These are phyloP conservation scores for Falco cherrug DNA, from an alignment of 2,797 vertebrate species.

Conservation along the genomic window DNA sequence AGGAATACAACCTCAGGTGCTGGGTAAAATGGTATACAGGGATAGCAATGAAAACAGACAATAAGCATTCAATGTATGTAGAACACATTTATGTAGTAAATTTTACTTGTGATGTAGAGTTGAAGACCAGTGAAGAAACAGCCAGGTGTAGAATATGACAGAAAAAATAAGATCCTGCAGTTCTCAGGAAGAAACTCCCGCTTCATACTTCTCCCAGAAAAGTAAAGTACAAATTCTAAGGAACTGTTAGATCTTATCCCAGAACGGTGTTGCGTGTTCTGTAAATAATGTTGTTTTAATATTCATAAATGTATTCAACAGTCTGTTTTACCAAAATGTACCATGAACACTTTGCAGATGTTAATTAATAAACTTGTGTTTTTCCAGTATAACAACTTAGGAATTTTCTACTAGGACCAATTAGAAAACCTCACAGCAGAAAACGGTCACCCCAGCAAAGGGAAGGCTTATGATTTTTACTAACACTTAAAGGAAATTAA, in stretches of 20 bases:
- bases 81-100: not conserved
- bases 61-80: not conserved
- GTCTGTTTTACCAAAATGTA: not conserved
- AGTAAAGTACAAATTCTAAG: not conserved
- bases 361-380: not conserved
- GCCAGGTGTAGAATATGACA: not conserved
- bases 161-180: not conserved
- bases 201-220: not conserved
- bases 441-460: not conserved
- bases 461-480: not conserved
- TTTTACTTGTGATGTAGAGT: not conserved
- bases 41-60: not conserved
- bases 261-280: not conserved
- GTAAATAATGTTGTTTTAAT: not conserved
- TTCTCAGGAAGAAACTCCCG: fast-evolving
- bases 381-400: not conserved
- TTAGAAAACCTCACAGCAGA: not conserved
- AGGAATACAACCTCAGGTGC: not conserved
- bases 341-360: not conserved
- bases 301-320: not conserved
- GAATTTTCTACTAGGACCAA: not conserved
- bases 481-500: not conserved
- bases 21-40: not conserved
- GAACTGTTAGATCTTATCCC: not conserved
- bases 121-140: not conserved